A percentile compares a stretch with the other conserved stretches of the same genome.
Conservation (phyloP, 1,140 invertebrate species). For the Lerema accius region DNA sequence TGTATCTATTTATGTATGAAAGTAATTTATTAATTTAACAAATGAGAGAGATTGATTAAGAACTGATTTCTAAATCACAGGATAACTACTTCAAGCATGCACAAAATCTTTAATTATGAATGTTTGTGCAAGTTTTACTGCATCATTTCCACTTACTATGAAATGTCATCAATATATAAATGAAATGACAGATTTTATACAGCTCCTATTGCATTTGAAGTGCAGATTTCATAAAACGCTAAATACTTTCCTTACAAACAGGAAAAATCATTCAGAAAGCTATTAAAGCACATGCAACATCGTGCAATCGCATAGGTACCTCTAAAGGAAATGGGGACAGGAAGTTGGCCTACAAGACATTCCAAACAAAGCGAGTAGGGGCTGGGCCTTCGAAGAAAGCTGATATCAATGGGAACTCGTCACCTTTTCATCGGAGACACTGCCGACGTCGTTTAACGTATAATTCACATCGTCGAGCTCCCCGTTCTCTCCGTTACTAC, state of each 20-base stretch:
- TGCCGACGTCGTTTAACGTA: conserved; percentile 74
- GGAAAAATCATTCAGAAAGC: conserved; percentile 30
- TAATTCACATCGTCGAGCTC: conserved; percentile 80
- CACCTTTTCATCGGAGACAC: conserved; percentile 81
- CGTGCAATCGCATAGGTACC: conserved; percentile 41
- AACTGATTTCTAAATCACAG: too few species aligned
- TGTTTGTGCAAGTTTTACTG: background rate
- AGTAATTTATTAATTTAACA: too few species aligned
- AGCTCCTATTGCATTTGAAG: background rate
- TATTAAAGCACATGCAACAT: conserved; percentile 54
- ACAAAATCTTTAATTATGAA: background rate
- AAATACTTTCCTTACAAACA: background rate
- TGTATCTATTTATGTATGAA: too few species aligned
- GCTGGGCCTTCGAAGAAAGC: conserved; percentile 45
- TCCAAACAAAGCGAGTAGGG: conserved; percentile 52
- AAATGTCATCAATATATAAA: background rate
- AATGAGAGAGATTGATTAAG: too few species aligned
- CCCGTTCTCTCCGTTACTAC: conserved; percentile 81
- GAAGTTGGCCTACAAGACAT: conserved; percentile 58
- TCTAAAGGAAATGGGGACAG: conserved; percentile 59
- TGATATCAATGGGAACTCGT: conserved; percentile 58
- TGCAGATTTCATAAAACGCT: background rate
- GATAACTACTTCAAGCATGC: background rate
- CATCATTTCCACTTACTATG: background rate
- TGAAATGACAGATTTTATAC: background rate